Evolutionary conservation across 35 echinoderm and acorn worm genomes (phyloP), one percentile per base, ranked within the genome.

Genomic region (Ptychodera flava): DNA sequence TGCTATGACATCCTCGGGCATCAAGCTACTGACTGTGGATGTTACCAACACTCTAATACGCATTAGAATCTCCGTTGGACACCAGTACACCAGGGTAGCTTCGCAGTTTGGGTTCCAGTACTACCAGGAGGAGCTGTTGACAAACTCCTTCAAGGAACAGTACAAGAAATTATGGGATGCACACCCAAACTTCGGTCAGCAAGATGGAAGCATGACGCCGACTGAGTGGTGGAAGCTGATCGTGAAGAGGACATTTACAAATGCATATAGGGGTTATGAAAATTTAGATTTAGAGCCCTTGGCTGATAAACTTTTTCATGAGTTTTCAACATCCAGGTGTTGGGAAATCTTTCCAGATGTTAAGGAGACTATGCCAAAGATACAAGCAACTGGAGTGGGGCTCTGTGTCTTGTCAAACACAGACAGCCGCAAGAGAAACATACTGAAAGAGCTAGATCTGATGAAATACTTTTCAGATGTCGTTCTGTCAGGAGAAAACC

Each of bases 271-370:
- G 30, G 33, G 83, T 22, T 33, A 82, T 32, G 53, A 84, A 14
- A 37, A 92, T 16, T 36, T 81, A 29, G 80, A 35, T 10, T 34
- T 97, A 15, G 37, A 75, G n/a, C 85, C 89, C 36, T 87, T 97
- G 37, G 82, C 90, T 84, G 85, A 90, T 16, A 92, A 89, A 37
- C 85, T 97, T 14, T 97, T 84, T 86, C 79, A 92, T 29, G 88
- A 97, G 77, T 92, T 91, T 88, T 86, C 84, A 32, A 87, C 87
- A 78, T 35, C 76, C 31, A 35, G 81, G 34, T 87, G 85, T 36
- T 97, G 92, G 92, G 89, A 93, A 1, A 85, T 91, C 15, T 97
- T 82, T 35, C 92, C 95, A 0, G 95, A 97, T 79, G 95, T 97
- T 1, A 92, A 92, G 31, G 87, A 93, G 1, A 89, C 91, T 84